phyloP scores from a whole-genome alignment of 2,888 invertebrate genomes.

The Cordylochernes scorpioides region DNA sequence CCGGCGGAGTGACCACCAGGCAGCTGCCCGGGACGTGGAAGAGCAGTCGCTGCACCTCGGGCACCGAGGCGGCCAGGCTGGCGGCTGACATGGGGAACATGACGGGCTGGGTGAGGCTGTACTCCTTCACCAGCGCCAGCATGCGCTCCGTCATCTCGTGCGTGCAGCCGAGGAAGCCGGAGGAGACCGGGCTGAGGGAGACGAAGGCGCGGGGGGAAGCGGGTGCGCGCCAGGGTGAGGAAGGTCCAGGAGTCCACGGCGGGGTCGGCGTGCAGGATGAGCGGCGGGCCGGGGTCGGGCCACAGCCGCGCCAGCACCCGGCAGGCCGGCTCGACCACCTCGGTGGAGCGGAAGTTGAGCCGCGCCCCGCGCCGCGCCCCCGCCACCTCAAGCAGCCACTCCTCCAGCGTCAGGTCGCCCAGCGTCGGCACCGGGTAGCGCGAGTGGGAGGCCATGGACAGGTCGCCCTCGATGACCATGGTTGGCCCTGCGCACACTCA shows the following conservation, averaged over 20 bases:
- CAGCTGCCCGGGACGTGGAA: slow-evolving; percentile 16
- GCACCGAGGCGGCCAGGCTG: slow-evolving; percentile 14
- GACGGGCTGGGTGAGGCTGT: slow-evolving; percentile 15
- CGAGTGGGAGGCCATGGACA: slow-evolving; percentile 14
- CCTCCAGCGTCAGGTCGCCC: slow-evolving; percentile 20
- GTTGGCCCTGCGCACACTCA: slow-evolving; percentile 10
- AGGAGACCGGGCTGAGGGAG: slow-evolving; percentile 1
- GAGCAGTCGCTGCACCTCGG: slow-evolving; percentile 15
- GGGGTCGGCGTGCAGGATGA: slow-evolving; percentile 15
- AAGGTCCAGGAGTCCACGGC: slow-evolving; percentile 16
- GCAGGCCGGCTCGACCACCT: slow-evolving; percentile 19
- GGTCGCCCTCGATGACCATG: slow-evolving; percentile 14
- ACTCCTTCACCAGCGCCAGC: slow-evolving; percentile 15
- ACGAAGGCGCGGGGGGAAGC: slow-evolving; percentile 7
- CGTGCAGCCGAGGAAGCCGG: slow-evolving; percentile 7
- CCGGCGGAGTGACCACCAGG: slow-evolving; percentile 14
- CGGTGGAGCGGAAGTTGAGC: slow-evolving; percentile 22
- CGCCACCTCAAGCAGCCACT: slow-evolving; percentile 18
- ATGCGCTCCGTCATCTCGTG: slow-evolving; percentile 15
- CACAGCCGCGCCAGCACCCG: slow-evolving; percentile 14
- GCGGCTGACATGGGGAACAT: slow-evolving; percentile 15
- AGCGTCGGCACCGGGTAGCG: slow-evolving; percentile 20
- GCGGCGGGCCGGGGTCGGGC: too few relatives aligned
- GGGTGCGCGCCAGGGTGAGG: slow-evolving; percentile 14
- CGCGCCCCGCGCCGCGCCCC: slow-evolving; percentile 20